phyloP scores from a whole-genome alignment of 2,888 invertebrate genomes.

The Pyrrhia umbra region DNA sequence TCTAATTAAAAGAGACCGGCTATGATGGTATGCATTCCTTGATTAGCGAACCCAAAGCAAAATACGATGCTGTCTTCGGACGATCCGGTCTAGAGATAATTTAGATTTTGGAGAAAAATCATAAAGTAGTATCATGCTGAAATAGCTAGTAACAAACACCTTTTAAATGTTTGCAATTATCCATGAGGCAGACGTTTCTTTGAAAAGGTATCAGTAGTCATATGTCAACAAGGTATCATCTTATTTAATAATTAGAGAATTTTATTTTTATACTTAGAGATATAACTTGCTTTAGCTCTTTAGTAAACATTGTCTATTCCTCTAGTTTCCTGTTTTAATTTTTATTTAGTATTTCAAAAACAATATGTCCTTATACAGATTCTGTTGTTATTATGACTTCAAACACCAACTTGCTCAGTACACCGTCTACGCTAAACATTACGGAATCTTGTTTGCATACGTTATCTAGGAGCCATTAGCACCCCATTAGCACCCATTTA shows the following conservation, averaged over 20 bases:
- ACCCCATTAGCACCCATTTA: conserved; percentile 72
- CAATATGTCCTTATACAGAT: conserved; percentile 14
- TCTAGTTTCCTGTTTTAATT: no score
- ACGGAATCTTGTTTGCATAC: conserved; percentile 66
- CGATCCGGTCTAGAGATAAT: background rate
- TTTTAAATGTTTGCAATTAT: no score
- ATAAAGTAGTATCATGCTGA: background rate
- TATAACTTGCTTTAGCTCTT: no score
- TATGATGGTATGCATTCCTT: conserved; percentile 6
- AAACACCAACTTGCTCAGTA: conserved; percentile 4
- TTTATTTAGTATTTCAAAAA: background rate
- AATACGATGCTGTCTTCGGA: background rate
- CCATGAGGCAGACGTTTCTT: no score
- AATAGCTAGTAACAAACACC: no score
- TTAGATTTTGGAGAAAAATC: background rate
- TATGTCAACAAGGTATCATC: no score
- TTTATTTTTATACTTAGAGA: no score
- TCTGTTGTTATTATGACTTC: background rate
- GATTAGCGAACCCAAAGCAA: no score
- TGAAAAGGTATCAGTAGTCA: no score
- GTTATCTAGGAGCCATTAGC: conserved; percentile 72
- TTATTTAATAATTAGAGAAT: no score
- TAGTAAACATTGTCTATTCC: no score
- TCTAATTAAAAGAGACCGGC: conserved; percentile 38
- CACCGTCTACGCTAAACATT: conserved; percentile 58